These are phyloP conservation scores for Drosophila fuyamai DNA, from an alignment of 1,140 invertebrate genomes.

Conservation along the genomic window DNA sequence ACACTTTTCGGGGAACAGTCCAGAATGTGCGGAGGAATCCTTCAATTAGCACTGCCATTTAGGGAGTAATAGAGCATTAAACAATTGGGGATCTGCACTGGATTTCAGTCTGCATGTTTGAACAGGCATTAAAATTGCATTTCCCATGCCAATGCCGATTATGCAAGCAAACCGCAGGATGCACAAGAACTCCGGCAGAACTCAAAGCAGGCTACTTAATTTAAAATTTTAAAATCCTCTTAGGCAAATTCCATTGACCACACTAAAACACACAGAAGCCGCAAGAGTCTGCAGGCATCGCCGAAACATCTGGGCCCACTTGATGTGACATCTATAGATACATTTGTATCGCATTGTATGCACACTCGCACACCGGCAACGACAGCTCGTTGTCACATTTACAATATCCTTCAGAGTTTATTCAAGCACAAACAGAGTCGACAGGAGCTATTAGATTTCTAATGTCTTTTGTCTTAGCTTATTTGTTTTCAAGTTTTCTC, in stretches of 20 bases:
- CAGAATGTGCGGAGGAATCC: conserved; percentile 2
- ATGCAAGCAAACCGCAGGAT: conserved; percentile 66
- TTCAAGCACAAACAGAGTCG: conserved; percentile 50
- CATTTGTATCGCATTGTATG: conserved; percentile 62
- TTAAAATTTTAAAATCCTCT: conserved; percentile 80
- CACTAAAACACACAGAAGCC: conserved; percentile 68
- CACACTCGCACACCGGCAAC: conserved; percentile 10
- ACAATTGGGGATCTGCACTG: conserved; percentile 39
- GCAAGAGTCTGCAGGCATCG: conserved; percentile 21
- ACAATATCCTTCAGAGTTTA: conserved; percentile 63
- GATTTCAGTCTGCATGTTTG: conserved; percentile 20
- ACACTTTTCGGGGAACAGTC: conserved; percentile 12
- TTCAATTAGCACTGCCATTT: conserved; percentile 70
- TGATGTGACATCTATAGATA: conserved; percentile 70
- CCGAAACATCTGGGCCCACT: conserved; percentile 41
- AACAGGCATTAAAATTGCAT: conserved; percentile 56
- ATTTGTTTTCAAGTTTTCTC: conserved; percentile 69
- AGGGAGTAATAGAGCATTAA: conserved; percentile 59
- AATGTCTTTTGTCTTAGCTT: conserved; percentile 66
- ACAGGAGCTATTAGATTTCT: conserved; percentile 54
- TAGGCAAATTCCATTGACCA: conserved; percentile 70
- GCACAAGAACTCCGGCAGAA: conserved; percentile 3
- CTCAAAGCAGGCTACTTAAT: conserved; percentile 73
- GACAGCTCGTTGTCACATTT: conserved; percentile 67
- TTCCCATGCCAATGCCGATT: conserved; percentile 60